These are phyloP conservation scores for Orchesella cincta DNA, from an alignment of 1,140 invertebrate genomes.

Conservation along the genomic window DNA sequence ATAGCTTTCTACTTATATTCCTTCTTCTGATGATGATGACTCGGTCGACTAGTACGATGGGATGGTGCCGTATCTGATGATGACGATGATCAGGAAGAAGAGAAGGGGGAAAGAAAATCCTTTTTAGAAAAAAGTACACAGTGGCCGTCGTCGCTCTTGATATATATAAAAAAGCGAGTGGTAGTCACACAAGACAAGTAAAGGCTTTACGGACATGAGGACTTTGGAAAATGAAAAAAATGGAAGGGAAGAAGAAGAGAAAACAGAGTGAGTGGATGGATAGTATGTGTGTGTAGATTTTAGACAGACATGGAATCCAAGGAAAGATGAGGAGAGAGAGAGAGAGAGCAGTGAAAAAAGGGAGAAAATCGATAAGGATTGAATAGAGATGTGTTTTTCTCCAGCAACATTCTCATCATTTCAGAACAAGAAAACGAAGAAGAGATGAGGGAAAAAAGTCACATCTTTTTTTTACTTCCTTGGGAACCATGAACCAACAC, in stretches of 20 bases:
- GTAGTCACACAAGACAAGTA: too few species aligned
- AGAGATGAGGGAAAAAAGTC: neutral
- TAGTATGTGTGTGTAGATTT: too few species aligned
- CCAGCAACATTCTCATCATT: neutral
- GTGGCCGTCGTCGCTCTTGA: too few species aligned
- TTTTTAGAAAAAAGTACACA: too few species aligned
- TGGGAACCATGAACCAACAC: constrained; percentile 5
- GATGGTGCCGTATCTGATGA: too few species aligned
- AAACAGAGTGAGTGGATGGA: too few species aligned
- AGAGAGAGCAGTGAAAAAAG: neutral
- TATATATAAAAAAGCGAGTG: too few species aligned
- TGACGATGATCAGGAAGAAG: too few species aligned
- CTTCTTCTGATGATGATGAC: neutral
- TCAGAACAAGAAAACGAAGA: neutral
- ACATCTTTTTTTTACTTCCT: neutral
- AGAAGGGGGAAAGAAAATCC: neutral
- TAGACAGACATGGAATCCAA: neutral
- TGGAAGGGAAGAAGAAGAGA: neutral
- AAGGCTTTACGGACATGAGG: too few species aligned
- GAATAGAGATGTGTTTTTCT: constrained; percentile 23
- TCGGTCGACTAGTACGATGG: too few species aligned
- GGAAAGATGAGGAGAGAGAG: neutral
- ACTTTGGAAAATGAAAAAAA: neutral
- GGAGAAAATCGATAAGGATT: constrained; percentile 27
- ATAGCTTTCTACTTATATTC: neutral